These are phyloP conservation scores for Leptodirus hochenwartii DNA, from an alignment of 2,888 invertebrate species.

Conservation along the genomic window DNA sequence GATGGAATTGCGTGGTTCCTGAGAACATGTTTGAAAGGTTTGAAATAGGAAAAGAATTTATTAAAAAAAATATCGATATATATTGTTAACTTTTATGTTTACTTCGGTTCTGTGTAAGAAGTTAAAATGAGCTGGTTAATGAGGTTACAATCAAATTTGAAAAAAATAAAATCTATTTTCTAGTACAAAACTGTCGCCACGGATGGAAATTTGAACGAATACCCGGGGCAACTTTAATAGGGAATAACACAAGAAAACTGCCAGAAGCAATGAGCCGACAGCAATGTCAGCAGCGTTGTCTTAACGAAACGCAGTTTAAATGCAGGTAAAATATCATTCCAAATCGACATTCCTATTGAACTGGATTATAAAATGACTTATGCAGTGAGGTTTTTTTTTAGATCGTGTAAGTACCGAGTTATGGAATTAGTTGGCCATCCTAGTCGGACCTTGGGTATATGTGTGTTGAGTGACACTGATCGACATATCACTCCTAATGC, in stretches of 20 bases:
- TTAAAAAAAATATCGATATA: constrained; percentile 1
- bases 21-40: constrained; percentile 42
- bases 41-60: constrained; percentile 14
- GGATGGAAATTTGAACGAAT: constrained; percentile 58
- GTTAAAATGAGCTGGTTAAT: neutral
- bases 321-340: constrained; percentile 39
- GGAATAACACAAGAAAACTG: constrained; percentile 42
- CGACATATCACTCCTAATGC: constrained; percentile 59
- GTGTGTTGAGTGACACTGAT: constrained; percentile 53
- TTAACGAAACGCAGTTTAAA: constrained; percentile 31
- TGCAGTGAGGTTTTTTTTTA: too few relatives aligned
- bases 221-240: constrained; percentile 54
- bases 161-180: constrained; percentile 1
- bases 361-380: too few relatives aligned
- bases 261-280: constrained; percentile 40
- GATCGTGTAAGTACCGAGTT: constrained; percentile 1
- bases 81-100: neutral
- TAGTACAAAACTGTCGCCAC: constrained; percentile 8
- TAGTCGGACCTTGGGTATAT: constrained; percentile 30
- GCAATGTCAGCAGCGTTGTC: constrained; percentile 47
- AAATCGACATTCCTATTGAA: too few relatives aligned
- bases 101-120: neutral
- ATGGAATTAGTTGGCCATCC: neutral
- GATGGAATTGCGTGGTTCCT: constrained; percentile 43
- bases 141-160: neutral